Percentiles rank a stretch among this genome's conserved stretches.
Evolutionary conservation across 2,113 vertebrate species (phyloP).

Genomic region (Sorex fumeus): DNA sequence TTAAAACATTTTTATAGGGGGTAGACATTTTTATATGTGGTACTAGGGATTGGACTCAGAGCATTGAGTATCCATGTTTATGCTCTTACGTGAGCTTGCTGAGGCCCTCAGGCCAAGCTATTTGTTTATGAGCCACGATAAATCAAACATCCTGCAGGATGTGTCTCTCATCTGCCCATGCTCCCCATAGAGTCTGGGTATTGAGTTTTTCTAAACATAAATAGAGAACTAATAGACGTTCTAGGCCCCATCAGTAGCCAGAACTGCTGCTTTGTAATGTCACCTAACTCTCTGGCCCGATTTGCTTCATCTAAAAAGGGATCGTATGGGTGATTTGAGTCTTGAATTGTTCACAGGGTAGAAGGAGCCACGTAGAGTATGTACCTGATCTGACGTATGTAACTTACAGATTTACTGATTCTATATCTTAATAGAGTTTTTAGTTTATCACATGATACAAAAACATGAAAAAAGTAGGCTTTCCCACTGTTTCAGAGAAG

Average conservation of each 20-base stretch:
- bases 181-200: neutral
- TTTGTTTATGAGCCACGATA: neutral
- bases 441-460: neutral
- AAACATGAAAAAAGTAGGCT: neutral
- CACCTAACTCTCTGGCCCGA: neutral
- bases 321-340: constrained; percentile 3
- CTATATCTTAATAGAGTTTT: neutral
- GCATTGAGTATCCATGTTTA: too few relatives aligned
- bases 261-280: neutral
- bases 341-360: neutral
- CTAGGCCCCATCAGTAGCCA: neutral
- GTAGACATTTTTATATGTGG: too few relatives aligned
- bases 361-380: neutral
- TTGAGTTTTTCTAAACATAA: constrained; percentile 4
- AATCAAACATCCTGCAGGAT: neutral
- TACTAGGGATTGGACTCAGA: too few relatives aligned
- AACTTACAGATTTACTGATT: neutral
- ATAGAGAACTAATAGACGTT: neutral
- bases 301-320: neutral
- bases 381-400: neutral
- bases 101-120: neutral
- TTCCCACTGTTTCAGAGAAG: constrained; percentile 19
- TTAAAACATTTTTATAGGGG: neutral
- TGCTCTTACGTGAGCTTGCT: too few relatives aligned
- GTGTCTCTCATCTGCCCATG: neutral